Percentiles rank a stretch among this genome's conserved stretches.
These are phyloP conservation scores for Harlomillsia oculata DNA, from an alignment of 1,140 invertebrate species.

Conservation along the genomic window DNA sequence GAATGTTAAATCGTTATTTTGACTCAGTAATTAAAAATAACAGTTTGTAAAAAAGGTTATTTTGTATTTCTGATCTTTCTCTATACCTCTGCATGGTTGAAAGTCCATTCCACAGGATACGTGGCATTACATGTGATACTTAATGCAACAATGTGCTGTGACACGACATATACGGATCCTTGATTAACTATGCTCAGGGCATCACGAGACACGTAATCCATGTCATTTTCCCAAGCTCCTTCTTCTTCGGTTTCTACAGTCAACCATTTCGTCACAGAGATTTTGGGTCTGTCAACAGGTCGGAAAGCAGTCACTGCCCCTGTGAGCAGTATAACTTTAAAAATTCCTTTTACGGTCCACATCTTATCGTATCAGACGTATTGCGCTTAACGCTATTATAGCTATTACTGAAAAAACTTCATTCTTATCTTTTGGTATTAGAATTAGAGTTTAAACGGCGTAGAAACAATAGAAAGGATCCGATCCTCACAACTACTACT, in stretches of 20 bases:
- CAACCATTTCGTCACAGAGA: conserved; percentile 1
- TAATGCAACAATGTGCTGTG: conserved; percentile 1
- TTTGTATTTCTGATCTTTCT: background rate
- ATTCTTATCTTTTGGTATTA: no score
- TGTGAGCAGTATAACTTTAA: background rate
- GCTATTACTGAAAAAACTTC: no score
- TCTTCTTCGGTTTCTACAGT: background rate
- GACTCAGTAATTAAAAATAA: background rate
- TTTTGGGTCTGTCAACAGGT: conserved; percentile 1
- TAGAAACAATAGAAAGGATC: no score
- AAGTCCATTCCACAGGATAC: conserved; percentile 8
- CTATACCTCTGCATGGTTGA: conserved; percentile 1
- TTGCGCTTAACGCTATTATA: no score
- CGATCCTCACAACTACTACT: no score
- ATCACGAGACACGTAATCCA: background rate
- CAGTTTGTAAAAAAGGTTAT: background rate
- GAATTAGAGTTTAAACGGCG: no score
- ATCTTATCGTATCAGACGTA: no score
- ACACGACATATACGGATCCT: background rate
- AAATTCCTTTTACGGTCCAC: no score
- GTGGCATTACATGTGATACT: background rate
- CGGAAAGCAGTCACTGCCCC: background rate
- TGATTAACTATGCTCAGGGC: background rate
- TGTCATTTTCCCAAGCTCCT: background rate
- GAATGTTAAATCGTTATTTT: background rate